Base-by-base conservation (phyloP, 2,797 vertebrate genomes). In the Scomberomorus guttatus region DNA sequence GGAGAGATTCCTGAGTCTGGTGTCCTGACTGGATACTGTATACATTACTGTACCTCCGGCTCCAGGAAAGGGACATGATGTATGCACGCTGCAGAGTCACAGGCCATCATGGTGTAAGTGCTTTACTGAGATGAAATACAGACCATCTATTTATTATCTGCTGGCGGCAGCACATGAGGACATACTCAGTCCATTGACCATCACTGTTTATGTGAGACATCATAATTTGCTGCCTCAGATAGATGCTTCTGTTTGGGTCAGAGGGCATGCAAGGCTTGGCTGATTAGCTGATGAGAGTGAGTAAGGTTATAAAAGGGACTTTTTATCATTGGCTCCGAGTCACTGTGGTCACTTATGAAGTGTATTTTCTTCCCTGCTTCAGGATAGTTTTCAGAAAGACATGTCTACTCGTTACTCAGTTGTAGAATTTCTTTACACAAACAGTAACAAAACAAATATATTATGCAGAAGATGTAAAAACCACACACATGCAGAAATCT, bases 81-180 rank as follows among this genome's bases (percentile, higher is more conserved):
- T 80, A 86, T 81, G 80, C 27, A 24, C 32, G 14, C 48, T 29
- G 68, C 76, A 32, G 79, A 86, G 77, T 75, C 80, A 72, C 64
- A 72, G 73, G 64, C 57, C 81, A 55, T 83, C 80, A 20, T 29
- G 50, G 68, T 74, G 67, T 76, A 80, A 89, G 81, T 90, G 87
- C 84, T 87, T 62, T 25, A 17, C 77, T 7, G 74, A 84, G 85
- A 94, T 87, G 71, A 90, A 90, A 84, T 85, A 70, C 76, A 64
- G 82, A 76, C 60, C 77, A 64, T 73, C 56, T 39, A 85, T 94
- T 93, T 81, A 89, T 93, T 91, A 92, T 88, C 72, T 65, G 79
- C 86, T 85, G 81, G 83, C 84, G 79, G 80, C 80, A 37, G 86
- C 81, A 59, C 70, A 65, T 50, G 85, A 83, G 70, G 77, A 87